Evolutionary conservation across 2,888 invertebrate species (phyloP).

Genomic region (Meiosimyza platycephala): DNA sequence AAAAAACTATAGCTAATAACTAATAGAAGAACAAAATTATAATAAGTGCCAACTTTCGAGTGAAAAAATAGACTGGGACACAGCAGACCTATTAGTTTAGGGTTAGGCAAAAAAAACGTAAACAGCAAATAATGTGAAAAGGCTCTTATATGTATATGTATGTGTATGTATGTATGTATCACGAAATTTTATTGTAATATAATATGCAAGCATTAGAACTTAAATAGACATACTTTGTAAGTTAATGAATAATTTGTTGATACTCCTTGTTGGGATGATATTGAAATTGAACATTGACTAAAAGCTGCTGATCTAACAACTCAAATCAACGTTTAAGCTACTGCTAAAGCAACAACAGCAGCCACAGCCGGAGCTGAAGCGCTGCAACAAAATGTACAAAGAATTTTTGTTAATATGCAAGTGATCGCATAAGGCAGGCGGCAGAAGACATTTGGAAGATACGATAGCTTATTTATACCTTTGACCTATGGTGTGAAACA

Average conservation of each 20-base stretch:
- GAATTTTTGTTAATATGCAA: slow-evolving; percentile 20
- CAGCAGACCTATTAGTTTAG: too few relatives aligned
- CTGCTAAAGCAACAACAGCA: slow-evolving; percentile 25
- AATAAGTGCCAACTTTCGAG: too few relatives aligned
- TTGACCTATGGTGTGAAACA: slow-evolving; percentile 52
- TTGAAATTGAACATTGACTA: slow-evolving; percentile 20
- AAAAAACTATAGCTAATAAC: too few relatives aligned
- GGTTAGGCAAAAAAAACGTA: too few relatives aligned
- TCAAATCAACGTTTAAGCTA: slow-evolving; percentile 1
- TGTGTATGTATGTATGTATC: too few relatives aligned
- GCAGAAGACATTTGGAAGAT: slow-evolving; percentile 26
- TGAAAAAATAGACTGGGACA: too few relatives aligned
- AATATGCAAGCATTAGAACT: too few relatives aligned
- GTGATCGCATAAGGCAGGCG: not conserved
- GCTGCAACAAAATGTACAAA: slow-evolving; percentile 22
- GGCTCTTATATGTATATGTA: too few relatives aligned
- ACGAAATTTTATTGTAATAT: too few relatives aligned
- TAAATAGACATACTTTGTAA: not conserved
- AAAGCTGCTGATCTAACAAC: not conserved
- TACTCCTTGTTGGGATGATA: slow-evolving; percentile 22
- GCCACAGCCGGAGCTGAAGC: slow-evolving; percentile 31
- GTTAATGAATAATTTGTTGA: slow-evolving; percentile 7
- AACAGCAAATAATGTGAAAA: too few relatives aligned
- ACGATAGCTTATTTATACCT: slow-evolving; percentile 47
- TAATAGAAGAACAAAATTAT: too few relatives aligned